Evolutionary conservation across 2,797 vertebrate species (phyloP), one percentile per base, ranked within the genome.

Genomic region (Notolabrus celidotus): DNA sequence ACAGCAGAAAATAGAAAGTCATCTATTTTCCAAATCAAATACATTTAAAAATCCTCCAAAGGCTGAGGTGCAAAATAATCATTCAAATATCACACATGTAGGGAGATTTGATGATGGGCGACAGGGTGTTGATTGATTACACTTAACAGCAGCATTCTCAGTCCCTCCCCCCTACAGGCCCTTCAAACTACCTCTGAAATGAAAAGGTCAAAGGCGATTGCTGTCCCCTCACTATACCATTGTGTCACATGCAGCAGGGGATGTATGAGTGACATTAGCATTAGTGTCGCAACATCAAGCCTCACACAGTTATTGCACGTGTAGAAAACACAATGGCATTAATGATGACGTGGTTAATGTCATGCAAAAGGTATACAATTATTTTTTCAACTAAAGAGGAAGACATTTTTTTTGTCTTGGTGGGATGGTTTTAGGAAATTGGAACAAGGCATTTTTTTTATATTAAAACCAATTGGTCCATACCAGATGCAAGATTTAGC

Each of bases 41-140:
- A n/a, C n/a, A n/a, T n/a, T n/a, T n/a, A n/a, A n/a, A n/a, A 49
- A 52, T 62, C 33, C 61, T 43, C 73, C 31, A 4, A 59, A 68
- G 83, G 51, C 20, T 60, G 70, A 72, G 15, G 77, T 80, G 78
- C 71, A 59, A 71, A 74, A 82, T 64, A 88, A 86, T 86, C 76
- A 85, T 88, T 85, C 57, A 81, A 45, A 74, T 79, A 82, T 87
- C 61, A 74, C 89, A 89, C 83, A 77, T 71, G 47, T 43, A 68
- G 65, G 54, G 76, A 29, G 51, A 64, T 41, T 53, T 74, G 82
- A 76, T 82, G 85, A 83, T 69, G 43, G 20, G 22, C 22, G 12
- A 67, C 63, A 72, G 71, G 69, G 71, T 80, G 82, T 82, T 88
- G 85, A 91, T 83, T 90, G 82, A 92, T 87, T 80, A 83, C 77